These are phyloP conservation scores for Tetrao urogallus DNA, from an alignment of 2,113 vertebrate species.

Conservation along the genomic window DNA sequence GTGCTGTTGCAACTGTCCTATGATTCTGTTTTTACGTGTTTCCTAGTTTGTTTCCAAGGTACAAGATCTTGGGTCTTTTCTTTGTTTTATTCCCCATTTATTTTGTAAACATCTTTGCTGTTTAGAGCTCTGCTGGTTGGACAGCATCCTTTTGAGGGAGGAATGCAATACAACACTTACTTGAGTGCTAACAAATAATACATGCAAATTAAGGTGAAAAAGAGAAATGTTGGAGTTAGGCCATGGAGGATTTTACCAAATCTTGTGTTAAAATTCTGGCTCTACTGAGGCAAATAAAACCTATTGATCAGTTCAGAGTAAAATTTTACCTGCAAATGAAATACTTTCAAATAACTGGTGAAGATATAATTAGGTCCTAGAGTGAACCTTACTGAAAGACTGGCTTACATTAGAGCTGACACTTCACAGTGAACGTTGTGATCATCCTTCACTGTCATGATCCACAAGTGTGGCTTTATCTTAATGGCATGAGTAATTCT, in stretches of 20 bases:
- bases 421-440: neutral
- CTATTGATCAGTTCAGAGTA: neutral
- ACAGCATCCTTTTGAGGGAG: neutral
- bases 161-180: neutral
- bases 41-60: neutral
- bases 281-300: neutral
- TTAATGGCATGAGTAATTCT: neutral
- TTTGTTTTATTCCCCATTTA: neutral
- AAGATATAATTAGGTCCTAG: accelerated
- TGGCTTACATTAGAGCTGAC: neutral
- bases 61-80: neutral
- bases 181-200: neutral
- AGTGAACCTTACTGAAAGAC: neutral
- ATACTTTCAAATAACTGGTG: neutral
- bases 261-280: neutral
- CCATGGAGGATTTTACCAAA: neutral
- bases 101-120: neutral
- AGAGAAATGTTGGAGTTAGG: neutral
- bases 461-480: neutral
- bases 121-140: neutral
- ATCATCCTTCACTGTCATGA: neutral
- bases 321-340: neutral
- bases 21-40: neutral
- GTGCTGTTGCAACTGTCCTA: neutral
- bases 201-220: slow-evolving; percentile 6